Percentiles rank a stretch among this genome's conserved stretches.
These are phyloP conservation scores for Drosophila multiciliata DNA, from an alignment of 2,888 invertebrate species.

Conservation along the genomic window DNA sequence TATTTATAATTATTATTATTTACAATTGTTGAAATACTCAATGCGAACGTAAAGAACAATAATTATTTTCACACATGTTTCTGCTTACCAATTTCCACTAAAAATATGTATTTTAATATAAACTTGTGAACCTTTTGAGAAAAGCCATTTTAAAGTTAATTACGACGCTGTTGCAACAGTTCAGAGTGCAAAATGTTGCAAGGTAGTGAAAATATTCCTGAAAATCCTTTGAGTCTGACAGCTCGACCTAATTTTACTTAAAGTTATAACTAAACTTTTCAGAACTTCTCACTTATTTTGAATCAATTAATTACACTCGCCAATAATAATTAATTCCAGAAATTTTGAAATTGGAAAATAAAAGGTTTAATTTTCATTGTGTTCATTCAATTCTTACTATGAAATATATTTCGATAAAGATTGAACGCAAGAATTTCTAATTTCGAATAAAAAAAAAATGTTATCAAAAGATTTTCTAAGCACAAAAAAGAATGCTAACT, in stretches of 20 bases:
- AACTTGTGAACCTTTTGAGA: conserved; percentile 42
- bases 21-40: conserved; percentile 37
- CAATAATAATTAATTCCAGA: neutral
- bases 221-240: conserved; percentile 9
- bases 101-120: too few relatives aligned
- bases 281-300: neutral
- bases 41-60: conserved; percentile 28
- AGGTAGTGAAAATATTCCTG: conserved; percentile 24
- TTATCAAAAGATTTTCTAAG: neutral
- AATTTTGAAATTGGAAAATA: too few relatives aligned
- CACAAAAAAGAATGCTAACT: neutral
- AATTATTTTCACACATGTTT: conserved; percentile 38
- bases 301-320: neutral
- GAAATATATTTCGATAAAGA: too few relatives aligned
- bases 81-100: neutral
- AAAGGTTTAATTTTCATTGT: neutral
- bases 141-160: conserved; percentile 62
- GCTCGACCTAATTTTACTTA: neutral
- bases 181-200: conserved; percentile 18
- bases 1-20: conserved; percentile 24
- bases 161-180: conserved; percentile 31
- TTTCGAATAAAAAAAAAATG: neutral
- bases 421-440: neutral
- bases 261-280: neutral
- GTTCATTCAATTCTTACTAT: neutral